phyloP scores from a whole-genome alignment of 2,888 invertebrate species.

The Orthosia cruda region DNA sequence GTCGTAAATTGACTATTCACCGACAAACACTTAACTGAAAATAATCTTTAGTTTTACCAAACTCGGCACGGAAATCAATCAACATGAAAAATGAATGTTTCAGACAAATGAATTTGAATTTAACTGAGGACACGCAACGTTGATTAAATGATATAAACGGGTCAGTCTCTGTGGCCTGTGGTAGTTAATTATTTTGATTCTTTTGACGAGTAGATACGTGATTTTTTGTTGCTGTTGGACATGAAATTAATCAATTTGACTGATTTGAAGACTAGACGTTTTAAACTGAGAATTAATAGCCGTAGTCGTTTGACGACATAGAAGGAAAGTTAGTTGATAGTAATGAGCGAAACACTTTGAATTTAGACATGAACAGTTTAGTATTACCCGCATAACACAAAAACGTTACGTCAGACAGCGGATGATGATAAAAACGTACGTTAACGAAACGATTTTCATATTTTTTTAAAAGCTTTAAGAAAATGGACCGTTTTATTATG shows the following conservation, averaged over 20 bases:
- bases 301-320: neutral
- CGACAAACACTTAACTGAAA: neutral
- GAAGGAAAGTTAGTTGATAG: neutral
- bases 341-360: neutral
- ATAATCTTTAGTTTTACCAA: slow-evolving; percentile 6
- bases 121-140: slow-evolving; percentile 28
- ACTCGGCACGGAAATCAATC: neutral
- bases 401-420: too few relatives aligned
- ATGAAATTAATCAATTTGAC: neutral
- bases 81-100: slow-evolving; percentile 33
- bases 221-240: slow-evolving; percentile 28
- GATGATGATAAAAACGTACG: too few relatives aligned
- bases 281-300: neutral
- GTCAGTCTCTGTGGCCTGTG: slow-evolving; percentile 12
- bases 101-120: slow-evolving; percentile 30
- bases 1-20: neutral
- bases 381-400: too few relatives aligned
- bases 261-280: neutral
- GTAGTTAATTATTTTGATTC: slow-evolving; percentile 35
- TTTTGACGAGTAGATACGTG: slow-evolving; percentile 7
- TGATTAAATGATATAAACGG: slow-evolving; percentile 42
- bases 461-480: too few relatives aligned
- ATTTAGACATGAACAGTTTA: neutral
- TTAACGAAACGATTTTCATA: too few relatives aligned
- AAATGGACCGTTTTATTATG: too few relatives aligned